These are phyloP conservation scores for Charaxes varanes DNA, from an alignment of 1,140 invertebrate species.

Conservation along the genomic window DNA sequence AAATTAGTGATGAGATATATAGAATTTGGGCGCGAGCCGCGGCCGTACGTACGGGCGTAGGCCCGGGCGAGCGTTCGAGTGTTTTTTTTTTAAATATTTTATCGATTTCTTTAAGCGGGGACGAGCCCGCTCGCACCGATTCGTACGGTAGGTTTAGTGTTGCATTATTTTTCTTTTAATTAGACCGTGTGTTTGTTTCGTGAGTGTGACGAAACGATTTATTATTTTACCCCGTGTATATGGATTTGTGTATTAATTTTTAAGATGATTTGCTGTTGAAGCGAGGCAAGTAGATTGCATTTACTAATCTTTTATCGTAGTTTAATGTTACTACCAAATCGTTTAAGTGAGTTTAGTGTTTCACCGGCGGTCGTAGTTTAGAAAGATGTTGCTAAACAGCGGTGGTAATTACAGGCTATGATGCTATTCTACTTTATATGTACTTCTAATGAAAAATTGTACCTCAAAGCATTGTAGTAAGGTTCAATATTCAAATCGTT, in stretches of 20 bases:
- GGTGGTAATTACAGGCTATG: too few species aligned
- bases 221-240: constrained; percentile 37
- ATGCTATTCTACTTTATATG: too few species aligned
- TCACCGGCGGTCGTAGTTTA: too few species aligned
- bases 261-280: constrained; percentile 34
- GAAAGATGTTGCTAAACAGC: too few species aligned
- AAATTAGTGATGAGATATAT: constrained; percentile 29
- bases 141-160: too few species aligned
- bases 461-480: too few species aligned
- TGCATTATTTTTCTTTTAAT: too few species aligned
- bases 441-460: too few species aligned
- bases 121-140: too few species aligned
- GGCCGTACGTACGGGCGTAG: constrained; percentile 1
- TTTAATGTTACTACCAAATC: constrained; percentile 67
- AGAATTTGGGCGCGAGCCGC: constrained; percentile 8
- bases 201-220: constrained; percentile 19
- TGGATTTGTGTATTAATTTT: constrained; percentile 33
- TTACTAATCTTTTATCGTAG: constrained; percentile 71
- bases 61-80: constrained; percentile 2
- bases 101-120: too few species aligned
- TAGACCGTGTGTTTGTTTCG: too few species aligned
- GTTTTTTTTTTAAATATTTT: constrained; percentile 8
- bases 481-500: too few species aligned
- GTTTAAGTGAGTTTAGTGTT: constrained; percentile 37
- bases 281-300: constrained; percentile 60